Percentiles rank a stretch among this genome's conserved stretches.
phyloP scores from a whole-genome alignment of 2,888 invertebrate species.

The Esperia sulphurella region DNA sequence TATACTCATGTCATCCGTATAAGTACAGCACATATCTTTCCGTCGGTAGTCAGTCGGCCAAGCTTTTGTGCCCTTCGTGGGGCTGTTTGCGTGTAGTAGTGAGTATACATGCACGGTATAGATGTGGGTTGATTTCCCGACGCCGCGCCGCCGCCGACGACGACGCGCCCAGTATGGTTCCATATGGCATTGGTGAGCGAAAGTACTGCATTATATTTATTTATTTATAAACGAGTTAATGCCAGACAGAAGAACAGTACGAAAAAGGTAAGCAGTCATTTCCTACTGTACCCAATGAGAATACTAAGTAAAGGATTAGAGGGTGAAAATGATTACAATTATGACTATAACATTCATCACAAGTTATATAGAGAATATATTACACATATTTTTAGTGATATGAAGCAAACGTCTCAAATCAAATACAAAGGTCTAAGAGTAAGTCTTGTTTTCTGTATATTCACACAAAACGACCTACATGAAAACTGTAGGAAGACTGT shows the following conservation, averaged over 20 bases:
- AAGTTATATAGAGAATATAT: no score
- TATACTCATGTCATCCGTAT: constrained; percentile 3
- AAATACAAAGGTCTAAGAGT: no score
- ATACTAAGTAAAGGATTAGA: no score
- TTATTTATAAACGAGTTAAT: background rate
- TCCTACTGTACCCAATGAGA: no score
- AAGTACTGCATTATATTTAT: constrained; percentile 23
- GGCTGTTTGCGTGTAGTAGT: constrained; percentile 26
- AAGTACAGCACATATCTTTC: constrained; percentile 40
- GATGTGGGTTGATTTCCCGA: constrained; percentile 75
- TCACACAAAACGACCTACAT: no score
- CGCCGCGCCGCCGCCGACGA: constrained; percentile 49
- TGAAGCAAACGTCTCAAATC: no score
- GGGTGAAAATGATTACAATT: no score
- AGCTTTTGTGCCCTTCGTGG: constrained; percentile 61
- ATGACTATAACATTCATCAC: no score
- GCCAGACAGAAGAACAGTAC: background rate
- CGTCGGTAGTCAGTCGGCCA: constrained; percentile 69
- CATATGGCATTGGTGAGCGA: constrained; percentile 31
- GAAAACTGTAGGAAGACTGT: no score
- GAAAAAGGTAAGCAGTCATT: no score
- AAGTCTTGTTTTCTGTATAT: no score
- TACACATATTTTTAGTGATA: no score
- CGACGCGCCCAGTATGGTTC: constrained; percentile 42
- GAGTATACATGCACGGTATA: constrained; percentile 23